These are phyloP conservation scores for Priocnemis perturbator DNA, from an alignment of 2,888 invertebrate species.

Conservation along the genomic window DNA sequence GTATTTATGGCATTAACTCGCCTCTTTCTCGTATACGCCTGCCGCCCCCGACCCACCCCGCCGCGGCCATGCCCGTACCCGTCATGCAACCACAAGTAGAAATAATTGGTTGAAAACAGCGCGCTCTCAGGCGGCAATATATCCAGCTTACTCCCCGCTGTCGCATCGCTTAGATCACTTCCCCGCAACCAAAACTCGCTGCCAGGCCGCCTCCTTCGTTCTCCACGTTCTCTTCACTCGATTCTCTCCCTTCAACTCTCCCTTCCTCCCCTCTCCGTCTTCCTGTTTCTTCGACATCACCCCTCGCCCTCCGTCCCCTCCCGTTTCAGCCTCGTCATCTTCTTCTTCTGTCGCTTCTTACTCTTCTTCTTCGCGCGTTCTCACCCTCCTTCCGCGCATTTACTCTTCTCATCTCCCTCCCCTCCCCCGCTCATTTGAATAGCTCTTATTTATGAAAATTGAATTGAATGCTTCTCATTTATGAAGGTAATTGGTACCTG, in stretches of 20 bases:
- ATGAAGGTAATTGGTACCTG: conserved; percentile 71
- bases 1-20: conserved; percentile 75
- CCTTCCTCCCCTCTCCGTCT: conserved; percentile 32
- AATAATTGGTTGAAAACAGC: conserved; percentile 75
- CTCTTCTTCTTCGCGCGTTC: conserved; percentile 16
- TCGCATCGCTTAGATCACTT: conserved; percentile 74
- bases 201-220: conserved; percentile 51
- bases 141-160: conserved; percentile 75
- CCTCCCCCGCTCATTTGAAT: conserved; percentile 64
- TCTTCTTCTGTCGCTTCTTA: conserved; percentile 23
- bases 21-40: conserved; percentile 69
- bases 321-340: conserved; percentile 17
- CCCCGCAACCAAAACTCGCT: conserved; percentile 66
- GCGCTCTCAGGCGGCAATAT: conserved; percentile 72
- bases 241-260: conserved; percentile 7
- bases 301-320: conserved; percentile 1
- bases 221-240: conserved; percentile 37
- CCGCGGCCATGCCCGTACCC: conserved; percentile 72
- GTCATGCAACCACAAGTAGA: conserved; percentile 78
- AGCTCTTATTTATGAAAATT: conserved; percentile 72
- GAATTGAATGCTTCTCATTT: conserved; percentile 72
- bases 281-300: conserved; percentile 15
- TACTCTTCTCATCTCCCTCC: conserved; percentile 16
- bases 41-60: conserved; percentile 73
- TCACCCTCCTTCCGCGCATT: conserved; percentile 1